Evolutionary conservation across 2,797 vertebrate genomes (phyloP), one percentile per base, ranked within the genome.

Genomic region (Pipistrellus pipistrellus): DNA sequence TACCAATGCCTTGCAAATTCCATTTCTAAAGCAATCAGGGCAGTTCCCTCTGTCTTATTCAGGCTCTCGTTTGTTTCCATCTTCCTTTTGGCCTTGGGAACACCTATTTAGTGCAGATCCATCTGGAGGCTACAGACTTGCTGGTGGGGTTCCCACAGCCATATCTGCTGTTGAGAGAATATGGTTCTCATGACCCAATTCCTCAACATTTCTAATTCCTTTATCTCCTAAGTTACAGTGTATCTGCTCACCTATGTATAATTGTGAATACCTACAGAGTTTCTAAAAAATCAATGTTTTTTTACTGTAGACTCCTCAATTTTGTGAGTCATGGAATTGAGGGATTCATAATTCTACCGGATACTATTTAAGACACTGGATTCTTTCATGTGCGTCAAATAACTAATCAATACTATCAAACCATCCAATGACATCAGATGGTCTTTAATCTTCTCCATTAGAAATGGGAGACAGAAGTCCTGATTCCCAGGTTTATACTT

Each of bases 401-500:
- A 95, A 95, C 44, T 51, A 64, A 76, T 27, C 32, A 46, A 81
- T 72, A 64, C 20, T 57, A 80, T 90, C 57, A 32, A 85, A 82
- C 83, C 85, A 87, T 38, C 25, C 21, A 51, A 68, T 94, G 51
- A 84, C 8, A 76, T 48, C 57, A 90, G 57, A 27, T 62, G 27
- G n/a, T 85, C 32, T 94, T 96, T 80, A 64, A 89, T 85, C 51
- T 87, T 82, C 59, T 69, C 48, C 57, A 9, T 7, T 84, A 88
- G 86, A 91, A 96, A 84, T 27, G 72, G 84, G 51, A 85, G 94
- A 83, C 38, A 76, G 14, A 97, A 94, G 17, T 97, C 94, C 96
- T 11, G 55, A 48, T 92, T 69, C 78, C 57, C 88, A 77, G 25
- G 14, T 30, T 51, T 48, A 86, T 85, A 93, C 78, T 89, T 90